Evolutionary conservation across 2,888 invertebrate genomes (phyloP).

Genomic region (Yponomeuta cagnagella): DNA sequence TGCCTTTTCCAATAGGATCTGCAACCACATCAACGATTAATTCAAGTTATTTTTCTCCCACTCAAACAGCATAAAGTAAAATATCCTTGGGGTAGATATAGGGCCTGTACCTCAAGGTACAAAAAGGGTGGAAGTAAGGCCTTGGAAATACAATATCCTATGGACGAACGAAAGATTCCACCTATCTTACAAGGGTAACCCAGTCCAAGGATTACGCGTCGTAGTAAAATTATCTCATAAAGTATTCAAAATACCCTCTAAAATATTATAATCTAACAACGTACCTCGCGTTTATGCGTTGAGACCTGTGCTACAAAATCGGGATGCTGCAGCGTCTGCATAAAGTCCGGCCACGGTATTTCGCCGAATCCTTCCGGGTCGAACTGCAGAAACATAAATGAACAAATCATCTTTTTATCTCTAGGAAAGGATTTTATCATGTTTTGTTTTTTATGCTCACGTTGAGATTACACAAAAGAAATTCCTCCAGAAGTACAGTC

Average conservation of each 20-base stretch:
- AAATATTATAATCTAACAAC: neutral
- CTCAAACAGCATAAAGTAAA: no score
- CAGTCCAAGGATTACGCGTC: no score
- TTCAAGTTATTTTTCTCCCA: no score
- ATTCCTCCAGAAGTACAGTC: neutral
- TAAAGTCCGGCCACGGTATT: slow-evolving; percentile 90
- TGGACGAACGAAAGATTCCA: no score
- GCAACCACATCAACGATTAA: slow-evolving; percentile 24
- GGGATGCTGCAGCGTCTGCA: slow-evolving; percentile 84
- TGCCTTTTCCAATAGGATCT: slow-evolving; percentile 83
- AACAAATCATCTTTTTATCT: slow-evolving; percentile 19
- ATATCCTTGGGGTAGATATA: no score
- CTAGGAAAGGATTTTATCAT: neutral
- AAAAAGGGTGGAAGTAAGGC: no score
- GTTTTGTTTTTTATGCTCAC: neutral
- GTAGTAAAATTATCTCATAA: no score
- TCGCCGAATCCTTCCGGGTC: slow-evolving; percentile 96
- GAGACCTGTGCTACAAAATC: slow-evolving; percentile 86
- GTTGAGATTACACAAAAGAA: neutral
- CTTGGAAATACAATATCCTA: no score
- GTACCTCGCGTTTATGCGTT: slow-evolving; percentile 83
- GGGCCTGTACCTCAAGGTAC: no score
- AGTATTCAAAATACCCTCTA: no score
- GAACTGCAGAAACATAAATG: slow-evolving; percentile 75
- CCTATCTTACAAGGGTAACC: no score